Conservation (phyloP, 2,113 vertebrate genomes). For the Sinocyclocheilus grahami region DNA sequence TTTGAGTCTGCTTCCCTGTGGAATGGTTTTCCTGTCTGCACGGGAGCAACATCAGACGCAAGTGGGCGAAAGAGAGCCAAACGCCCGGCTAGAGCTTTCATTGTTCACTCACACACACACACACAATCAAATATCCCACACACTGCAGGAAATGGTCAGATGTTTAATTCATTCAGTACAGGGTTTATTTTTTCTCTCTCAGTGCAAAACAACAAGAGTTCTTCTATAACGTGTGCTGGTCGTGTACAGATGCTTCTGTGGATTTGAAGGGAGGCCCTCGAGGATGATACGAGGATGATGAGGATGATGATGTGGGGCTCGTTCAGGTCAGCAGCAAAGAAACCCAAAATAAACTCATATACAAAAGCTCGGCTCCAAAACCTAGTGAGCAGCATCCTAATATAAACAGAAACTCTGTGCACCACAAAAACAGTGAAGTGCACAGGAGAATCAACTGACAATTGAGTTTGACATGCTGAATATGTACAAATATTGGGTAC, state of each 20-base stretch:
- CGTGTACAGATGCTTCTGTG: constrained; percentile 71
- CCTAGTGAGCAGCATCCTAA: not conserved
- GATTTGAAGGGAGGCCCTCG: constrained; percentile 36
- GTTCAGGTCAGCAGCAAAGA: constrained; percentile 60
- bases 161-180: constrained; percentile 77
- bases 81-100: not conserved
- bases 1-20: not conserved
- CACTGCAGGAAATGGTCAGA: constrained; percentile 63
- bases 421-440: not conserved
- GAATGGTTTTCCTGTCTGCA: not conserved
- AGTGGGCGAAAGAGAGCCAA: not conserved
- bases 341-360: constrained; percentile 32
- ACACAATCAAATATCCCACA: not conserved
- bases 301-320: constrained; percentile 11
- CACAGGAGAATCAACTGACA: not conserved
- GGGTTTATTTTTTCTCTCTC: constrained; percentile 67
- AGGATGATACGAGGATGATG: constrained; percentile 36
- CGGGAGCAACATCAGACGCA: not conserved
- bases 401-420: not conserved
- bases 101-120: not conserved
- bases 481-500: no score
- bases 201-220: constrained; percentile 74
- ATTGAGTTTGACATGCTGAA: not conserved
- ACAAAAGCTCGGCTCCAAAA: not conserved
- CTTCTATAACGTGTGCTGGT: constrained; percentile 59